phyloP scores from a whole-genome alignment of 2,113 vertebrate species.

The Gallinago jamesoni region DNA sequence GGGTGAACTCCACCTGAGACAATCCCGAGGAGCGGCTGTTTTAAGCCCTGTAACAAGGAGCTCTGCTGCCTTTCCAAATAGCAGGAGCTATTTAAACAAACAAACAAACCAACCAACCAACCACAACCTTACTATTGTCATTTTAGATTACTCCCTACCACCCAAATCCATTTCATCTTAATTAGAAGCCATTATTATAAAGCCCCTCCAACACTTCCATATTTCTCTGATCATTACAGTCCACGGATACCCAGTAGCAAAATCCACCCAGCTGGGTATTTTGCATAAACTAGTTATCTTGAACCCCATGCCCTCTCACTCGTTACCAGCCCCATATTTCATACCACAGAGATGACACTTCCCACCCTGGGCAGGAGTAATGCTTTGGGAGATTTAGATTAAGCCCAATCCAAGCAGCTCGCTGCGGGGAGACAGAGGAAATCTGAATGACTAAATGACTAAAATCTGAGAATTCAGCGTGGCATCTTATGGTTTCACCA shows the following conservation, averaged over 20 bases:
- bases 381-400: slow-evolving; percentile 6
- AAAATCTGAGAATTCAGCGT: neutral
- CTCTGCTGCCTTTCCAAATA: slow-evolving; percentile 3
- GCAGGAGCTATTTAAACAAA: neutral
- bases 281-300: slow-evolving; percentile 52
- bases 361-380: neutral
- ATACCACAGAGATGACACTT: neutral
- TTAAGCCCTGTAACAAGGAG: neutral
- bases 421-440: neutral
- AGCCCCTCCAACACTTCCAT: neutral
- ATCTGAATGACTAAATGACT: neutral
- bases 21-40: neutral
- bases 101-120: neutral
- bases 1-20: rapidly evolving
- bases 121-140: neutral
- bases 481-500: neutral
- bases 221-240: neutral
- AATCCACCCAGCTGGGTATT: slow-evolving; percentile 20
- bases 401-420: neutral
- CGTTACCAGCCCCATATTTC: neutral
- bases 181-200: neutral
- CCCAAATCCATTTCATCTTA: slow-evolving; percentile 23
- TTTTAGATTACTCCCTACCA: slow-evolving; percentile 36
- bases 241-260: neutral
- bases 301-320: neutral